These are phyloP conservation scores for Acheta domesticus DNA, from an alignment of 2,888 invertebrate genomes.

Conservation along the genomic window DNA sequence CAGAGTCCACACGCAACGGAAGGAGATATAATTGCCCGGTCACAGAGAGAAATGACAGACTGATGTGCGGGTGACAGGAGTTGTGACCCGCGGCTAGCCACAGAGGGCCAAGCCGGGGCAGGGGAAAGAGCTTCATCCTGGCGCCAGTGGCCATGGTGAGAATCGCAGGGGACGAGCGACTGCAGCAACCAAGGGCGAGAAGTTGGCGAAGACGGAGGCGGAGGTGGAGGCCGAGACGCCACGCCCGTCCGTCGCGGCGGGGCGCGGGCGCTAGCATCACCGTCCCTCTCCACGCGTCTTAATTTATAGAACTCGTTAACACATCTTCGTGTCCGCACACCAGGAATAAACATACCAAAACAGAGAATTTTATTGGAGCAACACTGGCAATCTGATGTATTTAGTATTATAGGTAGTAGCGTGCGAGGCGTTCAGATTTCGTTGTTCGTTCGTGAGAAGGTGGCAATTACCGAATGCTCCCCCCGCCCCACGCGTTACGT, in stretches of 20 bases:
- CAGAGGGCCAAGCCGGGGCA: too few species aligned
- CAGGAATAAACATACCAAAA: not conserved
- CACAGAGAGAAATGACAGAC: too few species aligned
- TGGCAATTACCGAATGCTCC: not conserved
- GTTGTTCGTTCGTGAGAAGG: not conserved
- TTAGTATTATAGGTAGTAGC: not conserved
- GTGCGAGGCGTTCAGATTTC: not conserved
- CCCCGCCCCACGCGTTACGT: not conserved
- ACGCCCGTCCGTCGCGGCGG: not conserved
- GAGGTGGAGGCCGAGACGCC: too few species aligned
- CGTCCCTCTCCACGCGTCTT: not conserved
- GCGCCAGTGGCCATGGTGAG: too few species aligned
- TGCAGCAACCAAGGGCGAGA: too few species aligned
- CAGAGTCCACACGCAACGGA: too few species aligned
- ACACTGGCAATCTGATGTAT: not conserved
- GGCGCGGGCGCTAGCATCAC: conserved; percentile 3
- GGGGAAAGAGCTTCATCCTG: too few species aligned
- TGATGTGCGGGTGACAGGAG: too few species aligned
- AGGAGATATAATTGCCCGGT: too few species aligned
- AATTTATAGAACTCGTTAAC: conserved; percentile 7
- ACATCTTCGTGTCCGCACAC: conserved; percentile 7
- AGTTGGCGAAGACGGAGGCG: too few species aligned
- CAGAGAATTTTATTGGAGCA: not conserved
- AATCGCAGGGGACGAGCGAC: too few species aligned
- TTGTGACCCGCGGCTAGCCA: too few species aligned